Conservation (phyloP, 2,113 vertebrate species). For the Pseudolaguvia tuberculata region DNA sequence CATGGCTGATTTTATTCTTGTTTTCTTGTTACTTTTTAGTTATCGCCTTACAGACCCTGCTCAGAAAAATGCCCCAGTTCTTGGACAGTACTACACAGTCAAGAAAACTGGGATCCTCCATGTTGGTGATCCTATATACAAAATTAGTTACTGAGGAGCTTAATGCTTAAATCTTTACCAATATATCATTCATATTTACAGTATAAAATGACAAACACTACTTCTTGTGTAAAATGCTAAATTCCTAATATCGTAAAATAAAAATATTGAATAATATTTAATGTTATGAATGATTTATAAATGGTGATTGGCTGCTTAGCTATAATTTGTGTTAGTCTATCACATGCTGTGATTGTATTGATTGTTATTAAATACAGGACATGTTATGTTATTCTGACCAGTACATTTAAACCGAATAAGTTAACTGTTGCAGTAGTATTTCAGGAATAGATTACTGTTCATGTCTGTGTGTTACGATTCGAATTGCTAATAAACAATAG, state of each 20-base stretch:
- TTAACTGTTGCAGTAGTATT: neutral
- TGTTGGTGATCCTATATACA: constrained; percentile 83
- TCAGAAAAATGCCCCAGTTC: constrained; percentile 73
- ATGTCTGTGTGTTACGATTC: neutral
- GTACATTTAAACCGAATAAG: neutral
- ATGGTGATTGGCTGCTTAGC: neutral
- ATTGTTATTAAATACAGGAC: neutral
- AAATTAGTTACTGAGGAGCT: constrained; percentile 58
- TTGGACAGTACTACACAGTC: constrained; percentile 78
- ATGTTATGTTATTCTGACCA: neutral
- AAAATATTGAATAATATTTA: neutral
- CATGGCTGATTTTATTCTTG: neutral
- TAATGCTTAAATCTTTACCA: neutral
- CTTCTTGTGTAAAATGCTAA: neutral
- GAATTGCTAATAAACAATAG: neutral
- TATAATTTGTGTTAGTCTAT: neutral
- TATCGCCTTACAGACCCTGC: constrained; percentile 78
- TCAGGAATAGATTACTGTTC: neutral
- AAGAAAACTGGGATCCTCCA: constrained; percentile 72
- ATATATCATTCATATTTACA: neutral
- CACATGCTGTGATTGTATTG: neutral
- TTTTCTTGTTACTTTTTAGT: constrained; percentile 55
- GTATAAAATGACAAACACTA: neutral
- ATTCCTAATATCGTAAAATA: neutral
- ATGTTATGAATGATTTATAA: neutral